Percentiles rank a stretch among this genome's conserved stretches.
phyloP scores from a whole-genome alignment of 2,797 vertebrate genomes.

The Myotis myotis region DNA sequence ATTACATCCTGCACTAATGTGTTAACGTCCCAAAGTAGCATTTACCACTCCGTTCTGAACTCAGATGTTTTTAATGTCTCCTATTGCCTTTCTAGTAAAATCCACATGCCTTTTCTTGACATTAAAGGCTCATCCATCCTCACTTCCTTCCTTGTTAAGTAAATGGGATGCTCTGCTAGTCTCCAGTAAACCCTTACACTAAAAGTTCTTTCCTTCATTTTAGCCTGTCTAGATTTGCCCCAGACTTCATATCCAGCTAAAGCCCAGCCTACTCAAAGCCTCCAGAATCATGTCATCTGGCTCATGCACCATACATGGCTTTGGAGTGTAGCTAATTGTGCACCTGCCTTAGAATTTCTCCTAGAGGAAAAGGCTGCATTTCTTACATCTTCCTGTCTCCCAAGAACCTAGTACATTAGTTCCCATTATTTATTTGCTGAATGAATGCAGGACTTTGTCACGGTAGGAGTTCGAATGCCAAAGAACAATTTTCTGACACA shows the following conservation, averaged over 20 bases:
- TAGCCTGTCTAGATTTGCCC: neutral
- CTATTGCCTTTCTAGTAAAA: neutral
- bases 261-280: neutral
- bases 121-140: neutral
- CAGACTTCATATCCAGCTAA: neutral
- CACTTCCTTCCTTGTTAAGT: neutral
- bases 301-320: neutral
- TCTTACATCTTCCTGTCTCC: neutral
- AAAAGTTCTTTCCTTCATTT: neutral
- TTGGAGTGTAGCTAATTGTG: neutral
- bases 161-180: neutral
- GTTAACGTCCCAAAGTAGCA: neutral
- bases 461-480: neutral
- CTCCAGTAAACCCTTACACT: neutral
- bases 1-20: neutral
- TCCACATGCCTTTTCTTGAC: neutral
- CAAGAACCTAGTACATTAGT: neutral
- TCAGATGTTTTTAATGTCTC: neutral
- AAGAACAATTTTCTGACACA: conserved; percentile 29
- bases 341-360: neutral
- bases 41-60: neutral
- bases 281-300: neutral
- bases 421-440: neutral
- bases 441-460: neutral
- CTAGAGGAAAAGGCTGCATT: neutral